These are phyloP conservation scores for Xanthorhoe designata DNA, from an alignment of 2,888 invertebrate genomes.

Conservation along the genomic window DNA sequence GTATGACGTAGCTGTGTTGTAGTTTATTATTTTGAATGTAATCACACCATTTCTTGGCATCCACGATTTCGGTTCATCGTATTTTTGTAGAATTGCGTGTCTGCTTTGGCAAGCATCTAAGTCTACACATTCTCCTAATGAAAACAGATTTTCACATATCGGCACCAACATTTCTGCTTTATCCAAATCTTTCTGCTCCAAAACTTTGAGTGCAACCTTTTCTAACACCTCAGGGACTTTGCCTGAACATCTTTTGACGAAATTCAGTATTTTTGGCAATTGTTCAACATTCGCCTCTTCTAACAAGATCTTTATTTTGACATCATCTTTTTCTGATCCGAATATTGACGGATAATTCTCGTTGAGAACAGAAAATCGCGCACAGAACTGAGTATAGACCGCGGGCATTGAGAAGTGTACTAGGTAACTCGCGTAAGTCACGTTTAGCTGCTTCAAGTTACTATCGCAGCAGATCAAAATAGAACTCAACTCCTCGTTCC, in stretches of 20 bases:
- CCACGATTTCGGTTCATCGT: constrained; percentile 80
- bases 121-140: constrained; percentile 88
- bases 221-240: constrained; percentile 67
- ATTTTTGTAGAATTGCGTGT: constrained; percentile 85
- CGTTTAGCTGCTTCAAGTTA: constrained; percentile 85
- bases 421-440: constrained; percentile 88
- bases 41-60: constrained; percentile 84
- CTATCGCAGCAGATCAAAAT: constrained; percentile 90
- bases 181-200: constrained; percentile 67
- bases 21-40: constrained; percentile 84
- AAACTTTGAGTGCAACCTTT: constrained; percentile 62
- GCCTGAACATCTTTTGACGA: constrained; percentile 80
- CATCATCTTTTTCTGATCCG: constrained; percentile 51
- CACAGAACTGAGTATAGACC: constrained; percentile 79
- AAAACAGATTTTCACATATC: constrained; percentile 86
- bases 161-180: constrained; percentile 73
- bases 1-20: constrained; percentile 87
- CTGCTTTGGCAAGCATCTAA: constrained; percentile 84
- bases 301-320: constrained; percentile 82
- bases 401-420: constrained; percentile 87
- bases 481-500: constrained; percentile 43
- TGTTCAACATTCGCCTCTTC: constrained; percentile 86
- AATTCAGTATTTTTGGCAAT: constrained; percentile 86
- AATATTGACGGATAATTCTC: constrained; percentile 85
- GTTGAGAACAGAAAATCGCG: constrained; percentile 88